Evolutionary conservation across 1,140 invertebrate species (phyloP).

Genomic region (Theocolax elegans): DNA sequence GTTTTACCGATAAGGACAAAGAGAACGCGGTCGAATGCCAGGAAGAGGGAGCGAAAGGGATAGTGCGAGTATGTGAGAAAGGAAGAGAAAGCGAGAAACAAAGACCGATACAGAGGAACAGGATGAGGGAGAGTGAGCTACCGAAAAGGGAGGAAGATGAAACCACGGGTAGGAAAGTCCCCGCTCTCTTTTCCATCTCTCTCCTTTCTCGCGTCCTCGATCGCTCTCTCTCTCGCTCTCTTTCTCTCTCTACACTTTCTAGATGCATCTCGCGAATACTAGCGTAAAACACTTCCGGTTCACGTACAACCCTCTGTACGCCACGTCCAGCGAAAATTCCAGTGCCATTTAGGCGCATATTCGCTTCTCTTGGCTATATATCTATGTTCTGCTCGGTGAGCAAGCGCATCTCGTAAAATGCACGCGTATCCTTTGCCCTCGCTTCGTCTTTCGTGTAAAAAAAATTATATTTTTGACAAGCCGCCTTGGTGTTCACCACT

Average conservation of each 20-base stretch:
- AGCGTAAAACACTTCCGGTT: slow-evolving; percentile 37
- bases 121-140: too few relatives aligned
- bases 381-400: neutral
- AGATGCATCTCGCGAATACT: slow-evolving; percentile 10
- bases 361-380: neutral
- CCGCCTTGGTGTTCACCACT: neutral
- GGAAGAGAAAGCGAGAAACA: neutral
- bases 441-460: neutral
- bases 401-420: slow-evolving; percentile 11
- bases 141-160: neutral
- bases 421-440: neutral
- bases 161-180: neutral
- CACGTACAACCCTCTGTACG: slow-evolving; percentile 11
- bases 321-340: slow-evolving; percentile 13
- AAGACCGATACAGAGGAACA: too few relatives aligned
- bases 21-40: slow-evolving; percentile 4
- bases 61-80: neutral
- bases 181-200: too few relatives aligned
- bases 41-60: neutral
- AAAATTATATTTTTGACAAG: slow-evolving; percentile 15
- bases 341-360: slow-evolving; percentile 19
- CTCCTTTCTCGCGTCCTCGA: too few relatives aligned
- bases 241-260: too few relatives aligned
- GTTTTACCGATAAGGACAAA: slow-evolving; percentile 10
- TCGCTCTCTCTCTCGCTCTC: too few relatives aligned